A percentile compares a stretch with the other conserved stretches of the same genome.
Conservation (phyloP, 2,113 vertebrate species). For the Triplophysa rosa region DNA sequence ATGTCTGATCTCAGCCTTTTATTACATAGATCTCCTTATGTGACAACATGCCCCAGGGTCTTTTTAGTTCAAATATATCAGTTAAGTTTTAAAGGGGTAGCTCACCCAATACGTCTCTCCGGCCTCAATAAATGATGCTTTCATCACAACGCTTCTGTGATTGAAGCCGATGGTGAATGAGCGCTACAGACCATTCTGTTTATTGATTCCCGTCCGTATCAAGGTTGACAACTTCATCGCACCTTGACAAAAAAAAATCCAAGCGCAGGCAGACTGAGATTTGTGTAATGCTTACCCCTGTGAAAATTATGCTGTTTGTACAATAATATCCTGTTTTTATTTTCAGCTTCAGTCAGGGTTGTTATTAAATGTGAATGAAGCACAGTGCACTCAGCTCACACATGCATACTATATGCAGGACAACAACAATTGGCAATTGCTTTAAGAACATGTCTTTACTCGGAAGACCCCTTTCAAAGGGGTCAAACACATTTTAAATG, state of each 20-base stretch:
- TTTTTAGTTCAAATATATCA: too few species aligned
- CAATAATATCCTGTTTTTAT: conserved; percentile 32
- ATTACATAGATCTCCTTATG: too few species aligned
- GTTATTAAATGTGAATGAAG: conserved; percentile 50
- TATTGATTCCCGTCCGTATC: conserved; percentile 42
- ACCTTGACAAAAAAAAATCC: conserved; percentile 33
- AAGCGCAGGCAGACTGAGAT: conserved; percentile 9
- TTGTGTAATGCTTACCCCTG: conserved; percentile 39
- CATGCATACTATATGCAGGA: conserved; percentile 53
- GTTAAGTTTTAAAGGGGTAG: too few species aligned
- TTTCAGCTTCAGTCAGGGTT: conserved; percentile 27
- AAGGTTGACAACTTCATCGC: conserved; percentile 47
- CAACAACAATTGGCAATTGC: conserved; percentile 11
- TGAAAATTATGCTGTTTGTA: conserved; percentile 38
- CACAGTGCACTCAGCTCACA: conserved; percentile 41
- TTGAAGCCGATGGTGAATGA: conserved; percentile 34
- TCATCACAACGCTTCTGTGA: conserved; percentile 31
- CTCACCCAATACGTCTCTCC: neutral
- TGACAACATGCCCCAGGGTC: neutral
- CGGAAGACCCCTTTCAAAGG: neutral
- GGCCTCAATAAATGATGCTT: conserved; percentile 24
- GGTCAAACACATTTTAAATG: neutral
- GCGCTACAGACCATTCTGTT: conserved; percentile 33
- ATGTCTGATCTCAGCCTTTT: too few species aligned
- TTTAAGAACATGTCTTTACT: conserved; percentile 24